phyloP scores from a whole-genome alignment of 2,113 vertebrate species.

The Progne subis region DNA sequence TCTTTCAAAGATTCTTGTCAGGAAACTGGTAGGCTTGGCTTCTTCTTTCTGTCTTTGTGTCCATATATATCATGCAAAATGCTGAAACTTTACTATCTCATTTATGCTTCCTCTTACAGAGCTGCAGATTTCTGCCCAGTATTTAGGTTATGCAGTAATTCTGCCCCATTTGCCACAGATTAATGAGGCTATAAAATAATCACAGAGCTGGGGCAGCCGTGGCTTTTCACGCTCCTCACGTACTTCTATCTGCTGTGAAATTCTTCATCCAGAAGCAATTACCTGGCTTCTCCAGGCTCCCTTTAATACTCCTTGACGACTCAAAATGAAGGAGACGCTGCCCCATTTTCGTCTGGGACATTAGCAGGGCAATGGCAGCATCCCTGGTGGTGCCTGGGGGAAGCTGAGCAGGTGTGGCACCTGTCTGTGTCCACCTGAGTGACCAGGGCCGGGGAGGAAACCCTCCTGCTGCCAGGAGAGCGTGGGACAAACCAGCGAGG shows the following conservation, averaged over 20 bases:
- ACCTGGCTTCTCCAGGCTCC: neutral
- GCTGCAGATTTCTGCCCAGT: neutral
- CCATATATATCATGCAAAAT: neutral
- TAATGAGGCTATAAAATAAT: slow-evolving; percentile 48
- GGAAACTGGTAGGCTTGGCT: neutral
- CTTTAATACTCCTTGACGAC: neutral
- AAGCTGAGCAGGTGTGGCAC: neutral
- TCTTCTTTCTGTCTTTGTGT: neutral
- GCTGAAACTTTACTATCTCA: slow-evolving; percentile 14
- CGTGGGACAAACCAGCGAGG: neutral
- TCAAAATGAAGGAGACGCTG: neutral
- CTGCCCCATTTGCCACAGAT: slow-evolving; percentile 36
- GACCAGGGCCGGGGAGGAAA: neutral
- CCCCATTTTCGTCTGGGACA: neutral
- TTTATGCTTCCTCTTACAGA: neutral
- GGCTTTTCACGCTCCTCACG: neutral
- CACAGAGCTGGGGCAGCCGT: slow-evolving; percentile 12
- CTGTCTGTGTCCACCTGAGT: fast-evolving
- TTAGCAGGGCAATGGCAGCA: neutral
- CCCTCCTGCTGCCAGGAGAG: neutral
- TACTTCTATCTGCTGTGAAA: slow-evolving; percentile 25
- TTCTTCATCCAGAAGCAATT: slow-evolving; percentile 27
- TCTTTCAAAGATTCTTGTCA: neutral
- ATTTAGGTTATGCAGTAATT: slow-evolving; percentile 18
- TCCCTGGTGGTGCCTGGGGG: fast-evolving